Evolutionary conservation across 1,140 invertebrate species (phyloP).

Genomic region (Coptotermes formosanus): DNA sequence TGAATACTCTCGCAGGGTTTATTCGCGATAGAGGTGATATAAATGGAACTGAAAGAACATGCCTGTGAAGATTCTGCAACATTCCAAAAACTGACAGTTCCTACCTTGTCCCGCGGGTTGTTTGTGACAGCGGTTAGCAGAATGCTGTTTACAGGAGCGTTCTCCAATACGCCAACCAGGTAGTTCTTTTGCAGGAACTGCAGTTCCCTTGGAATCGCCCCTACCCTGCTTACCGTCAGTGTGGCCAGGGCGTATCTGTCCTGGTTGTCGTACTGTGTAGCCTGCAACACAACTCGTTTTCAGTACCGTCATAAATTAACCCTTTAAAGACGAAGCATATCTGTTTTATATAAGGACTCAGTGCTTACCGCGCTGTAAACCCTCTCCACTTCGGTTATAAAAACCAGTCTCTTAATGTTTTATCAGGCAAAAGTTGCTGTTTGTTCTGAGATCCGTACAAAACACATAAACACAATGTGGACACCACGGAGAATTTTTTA

Average conservation of each 20-base stretch:
- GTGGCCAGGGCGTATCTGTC: constrained; percentile 85
- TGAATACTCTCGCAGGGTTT: no score
- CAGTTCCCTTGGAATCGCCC: constrained; percentile 44
- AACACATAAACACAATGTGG: no score
- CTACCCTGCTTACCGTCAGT: constrained; percentile 62
- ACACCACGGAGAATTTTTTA: no score
- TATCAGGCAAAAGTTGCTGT: no score
- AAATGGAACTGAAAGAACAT: constrained; percentile 62
- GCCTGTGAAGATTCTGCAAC: no score
- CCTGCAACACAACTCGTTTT: constrained; percentile 50
- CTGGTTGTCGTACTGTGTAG: constrained; percentile 82
- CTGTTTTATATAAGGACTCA: no score
- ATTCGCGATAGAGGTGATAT: constrained; percentile 53
- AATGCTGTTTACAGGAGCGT: constrained; percentile 68
- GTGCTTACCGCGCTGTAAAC: no score
- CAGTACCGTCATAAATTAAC: no score
- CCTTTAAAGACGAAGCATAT: no score
- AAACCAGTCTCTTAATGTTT: no score
- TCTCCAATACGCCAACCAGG: constrained; percentile 70
- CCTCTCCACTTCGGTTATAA: no score
- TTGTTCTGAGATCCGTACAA: no score
- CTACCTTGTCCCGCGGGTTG: constrained; percentile 57
- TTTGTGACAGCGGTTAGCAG: constrained; percentile 64
- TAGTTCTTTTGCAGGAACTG: constrained; percentile 74
- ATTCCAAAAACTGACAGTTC: background rate